Conservation (phyloP, 2,888 invertebrate species). For the Girardia tigrina region DNA sequence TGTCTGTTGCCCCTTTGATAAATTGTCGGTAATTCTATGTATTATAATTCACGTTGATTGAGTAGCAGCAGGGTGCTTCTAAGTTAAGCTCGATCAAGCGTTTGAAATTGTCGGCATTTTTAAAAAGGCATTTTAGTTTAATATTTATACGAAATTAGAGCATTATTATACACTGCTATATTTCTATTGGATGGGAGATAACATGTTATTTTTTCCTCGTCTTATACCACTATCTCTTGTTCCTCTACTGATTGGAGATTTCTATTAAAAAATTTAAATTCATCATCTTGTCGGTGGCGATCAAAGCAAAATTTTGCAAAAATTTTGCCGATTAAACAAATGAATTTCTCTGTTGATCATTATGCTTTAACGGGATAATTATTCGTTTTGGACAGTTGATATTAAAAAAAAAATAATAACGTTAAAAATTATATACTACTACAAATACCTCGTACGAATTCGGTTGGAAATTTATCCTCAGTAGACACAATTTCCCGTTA, state of each 20-base stretch:
- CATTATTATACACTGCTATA: slow-evolving; percentile 4
- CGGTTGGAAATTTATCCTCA: slow-evolving; percentile 1
- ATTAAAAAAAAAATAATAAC: slow-evolving; percentile 8
- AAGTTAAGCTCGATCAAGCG: slow-evolving; percentile 23
- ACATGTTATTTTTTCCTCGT: not conserved
- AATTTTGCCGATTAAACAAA: slow-evolving; percentile 14
- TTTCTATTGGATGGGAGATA: slow-evolving; percentile 6
- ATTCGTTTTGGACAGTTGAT: slow-evolving; percentile 23
- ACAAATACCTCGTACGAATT: too few species aligned
- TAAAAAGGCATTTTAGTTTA: slow-evolving; percentile 1
- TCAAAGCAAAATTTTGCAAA: slow-evolving; percentile 11
- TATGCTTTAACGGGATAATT: not conserved
- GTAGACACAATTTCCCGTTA: slow-evolving; percentile 5
- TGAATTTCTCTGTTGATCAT: slow-evolving; percentile 11
- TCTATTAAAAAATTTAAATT: not conserved
- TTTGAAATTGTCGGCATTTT: slow-evolving; percentile 15
- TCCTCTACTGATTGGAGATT: slow-evolving; percentile 17
- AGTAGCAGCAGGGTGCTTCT: slow-evolving; percentile 23
- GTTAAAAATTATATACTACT: too few species aligned
- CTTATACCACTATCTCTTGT: not conserved
- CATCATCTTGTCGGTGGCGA: slow-evolving; percentile 23
- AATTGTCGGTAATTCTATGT: slow-evolving; percentile 1
- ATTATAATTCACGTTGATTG: slow-evolving; percentile 18
- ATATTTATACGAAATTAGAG: slow-evolving; percentile 20
- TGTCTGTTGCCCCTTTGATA: slow-evolving; percentile 16